These are phyloP conservation scores for Lophura nycthemera DNA, from an alignment of 2,113 vertebrate genomes.

Conservation along the genomic window DNA sequence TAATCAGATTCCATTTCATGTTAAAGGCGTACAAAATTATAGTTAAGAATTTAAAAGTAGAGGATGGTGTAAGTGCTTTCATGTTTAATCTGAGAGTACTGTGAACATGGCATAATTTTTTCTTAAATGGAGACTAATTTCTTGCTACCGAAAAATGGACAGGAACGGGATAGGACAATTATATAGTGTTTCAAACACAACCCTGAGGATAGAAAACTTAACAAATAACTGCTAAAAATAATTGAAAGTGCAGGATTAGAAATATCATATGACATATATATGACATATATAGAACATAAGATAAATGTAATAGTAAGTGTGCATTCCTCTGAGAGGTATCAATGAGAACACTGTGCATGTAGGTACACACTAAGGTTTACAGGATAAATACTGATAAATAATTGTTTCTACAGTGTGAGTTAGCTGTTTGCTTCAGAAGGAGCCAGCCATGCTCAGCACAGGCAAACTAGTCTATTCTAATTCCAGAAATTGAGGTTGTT, in stretches of 20 bases:
- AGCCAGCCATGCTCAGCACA: background rate
- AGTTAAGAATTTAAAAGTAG: background rate
- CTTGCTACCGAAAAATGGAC: background rate
- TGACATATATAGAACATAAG: background rate
- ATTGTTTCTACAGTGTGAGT: background rate
- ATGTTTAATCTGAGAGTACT: background rate
- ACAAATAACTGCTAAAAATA: background rate
- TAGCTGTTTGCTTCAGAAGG: background rate
- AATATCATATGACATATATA: too few species aligned
- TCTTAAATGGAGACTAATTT: background rate
- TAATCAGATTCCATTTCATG: background rate
- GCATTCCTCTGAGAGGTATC: background rate
- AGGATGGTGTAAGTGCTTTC: background rate
- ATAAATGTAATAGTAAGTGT: background rate
- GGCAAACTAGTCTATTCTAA: background rate
- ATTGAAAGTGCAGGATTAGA: background rate
- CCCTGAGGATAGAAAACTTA: background rate
- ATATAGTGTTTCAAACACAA: background rate
- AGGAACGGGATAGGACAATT: background rate
- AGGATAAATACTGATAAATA: background rate
- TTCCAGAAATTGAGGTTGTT: background rate
- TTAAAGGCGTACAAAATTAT: background rate
- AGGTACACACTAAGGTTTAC: background rate
- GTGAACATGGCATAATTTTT: background rate
- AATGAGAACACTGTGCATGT: background rate